Base-by-base conservation (phyloP, 1,140 invertebrate species). In the Stegodyphus mimosarum region DNA sequence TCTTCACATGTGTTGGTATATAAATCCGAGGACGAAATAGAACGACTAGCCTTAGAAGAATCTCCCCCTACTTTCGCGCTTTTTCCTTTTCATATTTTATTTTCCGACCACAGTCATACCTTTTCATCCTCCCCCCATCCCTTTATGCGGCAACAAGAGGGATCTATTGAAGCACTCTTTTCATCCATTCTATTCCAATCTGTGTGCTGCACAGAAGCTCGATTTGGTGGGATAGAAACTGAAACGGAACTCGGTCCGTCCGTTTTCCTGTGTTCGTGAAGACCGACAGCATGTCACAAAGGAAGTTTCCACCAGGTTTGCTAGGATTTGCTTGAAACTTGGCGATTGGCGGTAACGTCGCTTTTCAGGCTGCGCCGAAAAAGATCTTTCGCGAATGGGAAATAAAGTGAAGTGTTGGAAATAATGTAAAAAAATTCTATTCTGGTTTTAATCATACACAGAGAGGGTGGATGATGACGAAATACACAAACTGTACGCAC, bases 111-210 rank as follows among this genome's bases (percentile, higher is more conserved):
- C 15, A 66, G 50, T 49, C 50, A 74, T 48, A 53, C 53, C 53
- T 74, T 74, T 74, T 60, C 72, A 74, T 60, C 10, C 18, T 11
- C 72, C 52, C 52, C 72, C 52, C 72, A 11, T 74, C 52, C 53
- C n/a, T 51, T 77, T 77, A 49, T 77, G 63, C 75, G 13, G 49
- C 63, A 51, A 77, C 75, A 77, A 77, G 75, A 67, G 75, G 63
- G 53, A 6, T 50, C 75, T 63, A 77, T 77, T 77, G 75, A 77
- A 48, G 75, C 33, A n/a, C 17, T 63, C 52, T 17, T 77, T 77
- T 55, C 55, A 49, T 49, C 75, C 6, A 77, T 77, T 77, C 63
- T 67, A 17, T 67, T 77, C 75, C 63, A 77, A 77, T 77, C 75
- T 77, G 63, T 55, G 63, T n/a, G 33, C 75, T 51, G 63, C 60